Conservation (phyloP, 2,113 vertebrate species). For the Phaethon lepturus region DNA sequence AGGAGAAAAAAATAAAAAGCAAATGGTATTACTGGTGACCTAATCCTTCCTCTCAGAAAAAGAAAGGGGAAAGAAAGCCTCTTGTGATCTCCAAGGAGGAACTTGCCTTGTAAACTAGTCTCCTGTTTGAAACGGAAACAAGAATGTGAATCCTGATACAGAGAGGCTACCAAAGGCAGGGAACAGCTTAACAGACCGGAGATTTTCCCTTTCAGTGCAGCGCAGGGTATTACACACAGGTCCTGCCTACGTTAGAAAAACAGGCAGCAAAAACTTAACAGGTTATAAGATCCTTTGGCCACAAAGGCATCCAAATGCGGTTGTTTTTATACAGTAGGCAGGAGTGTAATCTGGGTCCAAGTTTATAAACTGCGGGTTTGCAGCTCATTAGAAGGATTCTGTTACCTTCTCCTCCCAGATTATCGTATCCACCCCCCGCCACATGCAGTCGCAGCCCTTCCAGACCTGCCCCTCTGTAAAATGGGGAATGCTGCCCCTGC, state of each 20-base stretch:
- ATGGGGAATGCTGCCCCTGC: constrained; percentile 55
- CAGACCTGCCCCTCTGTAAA: constrained; percentile 50
- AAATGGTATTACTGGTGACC: constrained; percentile 67
- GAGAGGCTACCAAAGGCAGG: constrained; percentile 52
- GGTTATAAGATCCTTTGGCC: constrained; percentile 52
- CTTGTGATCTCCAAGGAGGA: constrained; percentile 70
- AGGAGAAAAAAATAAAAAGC: constrained; percentile 27
- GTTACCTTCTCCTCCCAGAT: constrained; percentile 26
- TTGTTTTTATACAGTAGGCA: constrained; percentile 41
- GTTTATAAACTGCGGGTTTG: constrained; percentile 60
- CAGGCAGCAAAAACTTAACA: not conserved
- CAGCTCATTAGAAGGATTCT: constrained; percentile 65
- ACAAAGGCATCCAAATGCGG: not conserved
- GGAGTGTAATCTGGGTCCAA: constrained; percentile 25
- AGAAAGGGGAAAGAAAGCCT: constrained; percentile 66
- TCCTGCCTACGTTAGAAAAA: constrained; percentile 12
- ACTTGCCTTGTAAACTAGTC: constrained; percentile 71
- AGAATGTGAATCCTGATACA: constrained; percentile 68
- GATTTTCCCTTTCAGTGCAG: constrained; percentile 54
- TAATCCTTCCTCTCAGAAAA: constrained; percentile 71
- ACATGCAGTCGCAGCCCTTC: constrained; percentile 37
- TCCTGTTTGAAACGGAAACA: constrained; percentile 68
- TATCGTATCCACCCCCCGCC: not conserved
- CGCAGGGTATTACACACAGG: constrained; percentile 32
- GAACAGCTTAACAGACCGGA: constrained; percentile 46